A percentile compares a stretch with the other conserved stretches of the same genome.
These are phyloP conservation scores for Calameuta filiformis DNA, from an alignment of 2,888 invertebrate species.

Conservation along the genomic window DNA sequence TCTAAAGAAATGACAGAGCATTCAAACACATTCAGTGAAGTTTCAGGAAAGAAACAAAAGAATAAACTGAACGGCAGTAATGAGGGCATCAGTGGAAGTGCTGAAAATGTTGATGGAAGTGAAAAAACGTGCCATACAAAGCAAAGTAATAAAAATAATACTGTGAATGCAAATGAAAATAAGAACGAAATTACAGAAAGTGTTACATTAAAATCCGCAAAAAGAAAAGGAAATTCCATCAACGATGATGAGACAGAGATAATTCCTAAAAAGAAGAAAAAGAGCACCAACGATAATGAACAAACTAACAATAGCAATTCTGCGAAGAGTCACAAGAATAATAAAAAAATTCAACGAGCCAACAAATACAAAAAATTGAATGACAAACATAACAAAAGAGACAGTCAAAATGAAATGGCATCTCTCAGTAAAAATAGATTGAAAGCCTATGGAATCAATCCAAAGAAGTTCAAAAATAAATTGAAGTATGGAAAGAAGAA, in stretches of 20 bases:
- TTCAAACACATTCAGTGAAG: conserved; percentile 21
- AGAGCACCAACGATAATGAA: conserved; percentile 12
- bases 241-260: not conserved
- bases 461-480: conserved; percentile 86
- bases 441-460: conserved; percentile 92
- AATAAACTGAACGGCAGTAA: not conserved
- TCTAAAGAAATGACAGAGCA: conserved; percentile 19
- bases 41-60: not conserved
- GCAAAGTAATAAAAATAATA: conserved; percentile 6
- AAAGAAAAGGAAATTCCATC: not conserved
- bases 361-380: conserved; percentile 49
- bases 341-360: conserved; percentile 38
- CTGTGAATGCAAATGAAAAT: conserved; percentile 17
- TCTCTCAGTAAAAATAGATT: conserved; percentile 79
- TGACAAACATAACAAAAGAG: conserved; percentile 16
- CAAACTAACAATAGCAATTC: conserved; percentile 25
- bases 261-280: not conserved
- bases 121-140: not conserved
- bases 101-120: not conserved
- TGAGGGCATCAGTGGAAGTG: not conserved
- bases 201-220: not conserved
- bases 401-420: conserved; percentile 31
- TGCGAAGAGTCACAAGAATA: conserved; percentile 24
- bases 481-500: conserved; percentile 75
- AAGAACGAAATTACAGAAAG: conserved; percentile 23